These are phyloP conservation scores for Calosoma granatense DNA, from an alignment of 1,140 invertebrate species.

Conservation along the genomic window DNA sequence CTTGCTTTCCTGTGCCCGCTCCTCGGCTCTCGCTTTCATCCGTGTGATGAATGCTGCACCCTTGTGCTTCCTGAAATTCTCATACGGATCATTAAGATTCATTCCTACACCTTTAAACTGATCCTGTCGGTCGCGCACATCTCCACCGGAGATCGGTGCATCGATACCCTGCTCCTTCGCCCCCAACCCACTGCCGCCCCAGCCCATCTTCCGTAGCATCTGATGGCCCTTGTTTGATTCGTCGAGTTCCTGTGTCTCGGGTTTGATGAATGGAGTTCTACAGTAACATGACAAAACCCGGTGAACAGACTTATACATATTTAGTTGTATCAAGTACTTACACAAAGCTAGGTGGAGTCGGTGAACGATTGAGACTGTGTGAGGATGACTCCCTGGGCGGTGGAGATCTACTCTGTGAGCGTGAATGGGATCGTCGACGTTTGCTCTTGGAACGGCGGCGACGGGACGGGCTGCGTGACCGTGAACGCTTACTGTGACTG, in stretches of 20 bases:
- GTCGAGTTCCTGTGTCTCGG: conserved; percentile 49
- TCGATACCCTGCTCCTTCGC: conserved; percentile 90
- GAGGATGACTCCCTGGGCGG: conserved; percentile 26
- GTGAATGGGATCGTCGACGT: conserved; percentile 39
- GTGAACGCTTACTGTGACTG: not conserved
- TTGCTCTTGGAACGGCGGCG: conserved; percentile 12
- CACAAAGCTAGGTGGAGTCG: conserved; percentile 71
- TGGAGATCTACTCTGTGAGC: conserved; percentile 44
- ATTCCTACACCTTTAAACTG: conserved; percentile 89
- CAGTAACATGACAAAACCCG: too few relatives aligned
- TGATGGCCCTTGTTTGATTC: conserved; percentile 93
- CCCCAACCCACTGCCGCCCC: conserved; percentile 75
- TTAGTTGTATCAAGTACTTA: too few relatives aligned
- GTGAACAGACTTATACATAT: not conserved
- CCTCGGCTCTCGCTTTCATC: conserved; percentile 88
- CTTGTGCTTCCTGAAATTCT: conserved; percentile 94
- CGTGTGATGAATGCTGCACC: conserved; percentile 91
- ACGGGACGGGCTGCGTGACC: not conserved
- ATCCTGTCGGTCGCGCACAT: conserved; percentile 82
- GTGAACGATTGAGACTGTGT: conserved; percentile 44
- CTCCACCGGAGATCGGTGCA: conserved; percentile 83
- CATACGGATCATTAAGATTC: conserved; percentile 88
- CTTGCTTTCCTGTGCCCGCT: conserved; percentile 49
- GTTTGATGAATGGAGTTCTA: conserved; percentile 20
- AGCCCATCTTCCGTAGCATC: conserved; percentile 92